Conservation (phyloP, 2,797 vertebrate species). For the Otolemur crassicaudatus region DNA sequence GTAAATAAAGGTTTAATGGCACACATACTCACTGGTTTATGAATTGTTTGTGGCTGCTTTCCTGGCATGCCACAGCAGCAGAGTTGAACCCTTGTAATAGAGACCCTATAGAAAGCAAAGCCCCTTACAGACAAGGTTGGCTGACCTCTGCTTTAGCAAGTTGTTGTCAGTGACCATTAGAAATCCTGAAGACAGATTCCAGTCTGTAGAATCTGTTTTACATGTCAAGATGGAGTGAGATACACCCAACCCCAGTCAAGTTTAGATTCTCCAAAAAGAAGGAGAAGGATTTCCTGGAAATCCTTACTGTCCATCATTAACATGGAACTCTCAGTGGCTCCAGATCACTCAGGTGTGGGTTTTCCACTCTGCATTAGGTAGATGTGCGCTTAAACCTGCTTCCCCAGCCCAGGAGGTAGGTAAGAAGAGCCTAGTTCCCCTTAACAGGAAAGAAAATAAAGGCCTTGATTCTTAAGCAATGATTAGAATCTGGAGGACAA, state of each 20-base stretch:
- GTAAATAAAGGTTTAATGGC: background rate
- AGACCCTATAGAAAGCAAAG: background rate
- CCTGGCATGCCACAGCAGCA: background rate
- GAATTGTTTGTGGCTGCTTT: background rate
- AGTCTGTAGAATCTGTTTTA: background rate
- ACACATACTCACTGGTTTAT: background rate
- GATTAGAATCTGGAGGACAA: background rate
- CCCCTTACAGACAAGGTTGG: background rate
- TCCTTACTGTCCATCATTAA: background rate
- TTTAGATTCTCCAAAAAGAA: background rate
- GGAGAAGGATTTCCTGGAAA: background rate
- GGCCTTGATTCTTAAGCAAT: background rate
- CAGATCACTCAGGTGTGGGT: background rate
- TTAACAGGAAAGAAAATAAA: background rate
- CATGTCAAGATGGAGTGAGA: background rate
- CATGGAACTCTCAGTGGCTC: background rate
- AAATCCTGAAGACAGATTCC: background rate
- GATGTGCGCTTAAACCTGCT: background rate
- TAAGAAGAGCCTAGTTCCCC: background rate
- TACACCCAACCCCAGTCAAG: background rate
- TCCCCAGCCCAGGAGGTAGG: background rate
- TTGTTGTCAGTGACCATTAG: background rate
- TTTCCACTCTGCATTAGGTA: background rate
- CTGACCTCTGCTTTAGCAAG: background rate
- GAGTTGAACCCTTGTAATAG: background rate